Evolutionary conservation across 1,140 invertebrate genomes (phyloP).

Genomic region (Listronotus oregonensis): DNA sequence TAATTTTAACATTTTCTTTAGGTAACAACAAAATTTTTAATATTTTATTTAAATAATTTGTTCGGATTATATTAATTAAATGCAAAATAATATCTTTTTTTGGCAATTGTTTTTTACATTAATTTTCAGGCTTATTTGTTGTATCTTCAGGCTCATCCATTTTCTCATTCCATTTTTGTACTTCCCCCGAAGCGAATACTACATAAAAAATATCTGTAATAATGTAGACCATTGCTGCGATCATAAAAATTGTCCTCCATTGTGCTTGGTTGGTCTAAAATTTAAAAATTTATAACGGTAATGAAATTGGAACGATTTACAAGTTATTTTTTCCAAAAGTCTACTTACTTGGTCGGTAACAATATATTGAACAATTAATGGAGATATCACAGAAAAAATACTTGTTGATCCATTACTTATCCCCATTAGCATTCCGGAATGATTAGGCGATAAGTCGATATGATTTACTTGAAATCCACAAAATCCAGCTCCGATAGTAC

Average conservation of each 20-base stretch:
- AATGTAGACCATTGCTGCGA: slow-evolving; percentile 38
- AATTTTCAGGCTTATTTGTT: neutral
- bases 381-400: slow-evolving; percentile 72
- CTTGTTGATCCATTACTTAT: slow-evolving; percentile 79
- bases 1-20: no score
- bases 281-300: no score
- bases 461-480: slow-evolving; percentile 73
- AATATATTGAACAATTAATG: slow-evolving; percentile 67
- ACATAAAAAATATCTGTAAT: slow-evolving; percentile 41
- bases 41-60: no score
- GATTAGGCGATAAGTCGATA: slow-evolving; percentile 74
- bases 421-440: slow-evolving; percentile 75
- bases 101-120: no score
- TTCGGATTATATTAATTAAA: no score
- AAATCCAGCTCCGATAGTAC: slow-evolving; percentile 74
- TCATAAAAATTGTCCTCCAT: slow-evolving; percentile 46
- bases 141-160: slow-evolving; percentile 8
- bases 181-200: slow-evolving; percentile 42
- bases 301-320: no score
- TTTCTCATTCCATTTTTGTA: slow-evolving; percentile 42
- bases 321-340: no score
- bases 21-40: no score
- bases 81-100: no score
- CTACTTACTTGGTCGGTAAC: slow-evolving; percentile 66
- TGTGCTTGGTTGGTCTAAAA: slow-evolving; percentile 37